Evolutionary conservation across 2,888 invertebrate species (phyloP).

Genomic region (Noctuana brunneofusca): DNA sequence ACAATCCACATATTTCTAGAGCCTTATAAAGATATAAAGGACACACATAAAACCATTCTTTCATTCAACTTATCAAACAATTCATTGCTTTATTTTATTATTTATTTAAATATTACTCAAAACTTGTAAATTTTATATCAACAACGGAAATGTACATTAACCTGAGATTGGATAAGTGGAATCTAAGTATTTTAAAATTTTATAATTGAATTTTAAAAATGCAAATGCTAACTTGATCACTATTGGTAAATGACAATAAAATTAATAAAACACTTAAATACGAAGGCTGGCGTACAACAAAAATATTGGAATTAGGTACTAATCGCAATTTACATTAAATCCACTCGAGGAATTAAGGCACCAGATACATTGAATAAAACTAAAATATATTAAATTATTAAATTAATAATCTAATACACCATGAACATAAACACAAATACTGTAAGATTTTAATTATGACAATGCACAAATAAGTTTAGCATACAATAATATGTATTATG

Average conservation of each 20-base stretch:
- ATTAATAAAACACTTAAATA: conserved; percentile 38
- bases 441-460: conserved; percentile 59
- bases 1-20: conserved; percentile 75
- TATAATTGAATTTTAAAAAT: conserved; percentile 43
- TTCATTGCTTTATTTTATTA: conserved; percentile 47
- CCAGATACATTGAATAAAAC: conserved; percentile 70
- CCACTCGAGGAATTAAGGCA: conserved; percentile 72
- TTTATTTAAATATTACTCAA: conserved; percentile 44
- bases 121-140: conserved; percentile 52
- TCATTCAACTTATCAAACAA: conserved; percentile 56
- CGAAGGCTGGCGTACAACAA: conserved; percentile 27
- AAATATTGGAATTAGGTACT: conserved; percentile 35
- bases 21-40: conserved; percentile 78
- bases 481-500: conserved; percentile 44
- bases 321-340: conserved; percentile 42
- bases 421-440: conserved; percentile 71
- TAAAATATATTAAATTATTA: conserved; percentile 57
- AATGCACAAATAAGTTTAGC: conserved; percentile 48
- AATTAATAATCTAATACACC: conserved; percentile 64
- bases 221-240: conserved; percentile 49
- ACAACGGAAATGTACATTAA: conserved; percentile 60
- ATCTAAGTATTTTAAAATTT: conserved; percentile 20
- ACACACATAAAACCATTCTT: conserved; percentile 67
- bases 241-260: conserved; percentile 37
- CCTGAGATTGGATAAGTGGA: conserved; percentile 50